These are phyloP conservation scores for Diacarnus erythraeanus DNA, from an alignment of 37 sponge, comb jelly and placozoan genomes.

Conservation along the genomic window DNA sequence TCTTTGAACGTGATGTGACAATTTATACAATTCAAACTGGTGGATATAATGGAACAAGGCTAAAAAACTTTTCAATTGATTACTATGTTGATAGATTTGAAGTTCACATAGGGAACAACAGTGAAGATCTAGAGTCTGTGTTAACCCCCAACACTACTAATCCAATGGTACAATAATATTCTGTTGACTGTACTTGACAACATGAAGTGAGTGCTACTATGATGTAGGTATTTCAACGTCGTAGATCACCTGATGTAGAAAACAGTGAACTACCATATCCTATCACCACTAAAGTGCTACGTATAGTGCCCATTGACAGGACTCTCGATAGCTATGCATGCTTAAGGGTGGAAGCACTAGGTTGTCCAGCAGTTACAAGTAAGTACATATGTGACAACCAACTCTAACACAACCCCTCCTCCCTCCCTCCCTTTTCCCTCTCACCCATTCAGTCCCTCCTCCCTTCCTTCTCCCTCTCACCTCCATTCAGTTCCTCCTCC, in stretches of 20 bases:
- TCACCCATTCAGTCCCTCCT: no score
- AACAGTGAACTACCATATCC: constrained; percentile 6
- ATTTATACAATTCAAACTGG: background rate
- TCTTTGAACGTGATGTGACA: background rate
- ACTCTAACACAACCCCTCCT: no score
- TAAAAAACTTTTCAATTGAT: background rate
- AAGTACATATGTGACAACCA: no score
- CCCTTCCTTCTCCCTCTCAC: no score
- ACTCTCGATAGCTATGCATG: background rate
- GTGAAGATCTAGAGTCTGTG: background rate
- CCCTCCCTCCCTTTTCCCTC: no score
- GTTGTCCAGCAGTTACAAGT: background rate
- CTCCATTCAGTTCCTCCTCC: no score
- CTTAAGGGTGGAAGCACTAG: constrained; percentile 25
- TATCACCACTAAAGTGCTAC: constrained; percentile 6
- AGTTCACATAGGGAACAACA: background rate
- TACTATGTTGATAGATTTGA: background rate
- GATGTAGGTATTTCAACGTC: background rate
- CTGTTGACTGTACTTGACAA: background rate
- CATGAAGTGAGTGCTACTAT: background rate
- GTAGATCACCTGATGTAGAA: background rate
- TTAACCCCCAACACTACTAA: background rate
- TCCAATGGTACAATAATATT: background rate
- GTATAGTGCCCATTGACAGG: constrained; percentile 16
- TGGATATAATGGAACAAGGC: background rate